Percentiles rank a stretch among this genome's conserved stretches.
These are phyloP conservation scores for Sarcophaga subvicina DNA, from an alignment of 2,888 invertebrate genomes.

Conservation along the genomic window DNA sequence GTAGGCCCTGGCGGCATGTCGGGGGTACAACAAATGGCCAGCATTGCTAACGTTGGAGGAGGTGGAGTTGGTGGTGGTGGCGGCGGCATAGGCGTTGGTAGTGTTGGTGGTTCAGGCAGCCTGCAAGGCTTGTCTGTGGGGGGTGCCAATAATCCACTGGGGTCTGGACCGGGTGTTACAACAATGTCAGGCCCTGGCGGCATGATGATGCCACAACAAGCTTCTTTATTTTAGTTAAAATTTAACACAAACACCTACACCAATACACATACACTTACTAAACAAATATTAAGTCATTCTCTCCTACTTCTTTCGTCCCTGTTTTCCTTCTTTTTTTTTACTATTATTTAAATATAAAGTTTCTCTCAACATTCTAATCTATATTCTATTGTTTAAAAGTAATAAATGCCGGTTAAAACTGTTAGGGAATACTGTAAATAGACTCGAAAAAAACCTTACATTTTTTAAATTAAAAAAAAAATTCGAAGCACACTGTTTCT, in stretches of 20 bases:
- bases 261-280: constrained; percentile 35
- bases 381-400: no score
- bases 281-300: constrained; percentile 63
- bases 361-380: constrained; percentile 13
- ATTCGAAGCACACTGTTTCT: no score
- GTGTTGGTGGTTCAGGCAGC: constrained; percentile 54
- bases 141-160: constrained; percentile 70
- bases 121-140: constrained; percentile 69
- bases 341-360: constrained; percentile 22
- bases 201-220: constrained; percentile 79
- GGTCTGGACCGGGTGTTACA: constrained; percentile 61
- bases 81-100: constrained; percentile 67
- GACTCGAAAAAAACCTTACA: no score
- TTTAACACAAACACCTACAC: constrained; percentile 26
- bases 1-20: constrained; percentile 70
- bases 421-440: no score
- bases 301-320: constrained; percentile 24
- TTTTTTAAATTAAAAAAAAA: no score
- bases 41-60: constrained; percentile 55
- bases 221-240: constrained; percentile 74
- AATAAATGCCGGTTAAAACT: no score
- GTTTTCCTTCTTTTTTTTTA: constrained; percentile 21
- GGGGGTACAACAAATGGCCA: constrained; percentile 57
- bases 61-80: constrained; percentile 47
- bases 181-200: constrained; percentile 77